Percentiles rank a stretch among this genome's conserved stretches.
These are phyloP conservation scores for Onychostruthus taczanowskii DNA, from an alignment of 2,113 vertebrate species.

Conservation along the genomic window DNA sequence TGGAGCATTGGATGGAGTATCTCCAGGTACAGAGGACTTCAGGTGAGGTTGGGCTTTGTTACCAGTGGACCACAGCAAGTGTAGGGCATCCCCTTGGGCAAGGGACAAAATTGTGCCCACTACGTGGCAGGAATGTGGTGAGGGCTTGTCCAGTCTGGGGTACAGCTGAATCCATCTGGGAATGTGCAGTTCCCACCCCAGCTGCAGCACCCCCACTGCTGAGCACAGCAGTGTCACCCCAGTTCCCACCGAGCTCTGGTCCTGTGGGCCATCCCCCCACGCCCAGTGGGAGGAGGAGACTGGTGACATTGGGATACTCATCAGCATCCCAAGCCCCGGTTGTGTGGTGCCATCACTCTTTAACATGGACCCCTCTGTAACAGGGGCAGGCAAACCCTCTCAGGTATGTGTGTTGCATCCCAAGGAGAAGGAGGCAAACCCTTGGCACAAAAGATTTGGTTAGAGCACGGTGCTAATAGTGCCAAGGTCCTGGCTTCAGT, in stretches of 20 bases:
- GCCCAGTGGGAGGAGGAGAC: background rate
- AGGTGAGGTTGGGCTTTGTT: background rate
- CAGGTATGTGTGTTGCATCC: background rate
- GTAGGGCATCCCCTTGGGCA: background rate
- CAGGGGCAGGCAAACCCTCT: background rate
- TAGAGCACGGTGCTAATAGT: background rate
- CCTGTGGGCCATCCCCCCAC: fast-evolving
- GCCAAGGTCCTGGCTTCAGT: background rate
- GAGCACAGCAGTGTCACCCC: fast-evolving
- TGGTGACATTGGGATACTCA: background rate
- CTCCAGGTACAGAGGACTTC: background rate
- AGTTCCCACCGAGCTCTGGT: background rate
- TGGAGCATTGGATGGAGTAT: background rate
- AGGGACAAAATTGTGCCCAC: background rate
- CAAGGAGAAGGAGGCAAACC: background rate
- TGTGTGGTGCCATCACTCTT: background rate
- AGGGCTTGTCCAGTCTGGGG: background rate
- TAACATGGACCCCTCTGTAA: fast-evolving
- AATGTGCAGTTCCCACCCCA: background rate
- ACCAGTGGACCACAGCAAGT: background rate
- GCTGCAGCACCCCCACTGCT: background rate
- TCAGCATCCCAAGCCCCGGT: background rate
- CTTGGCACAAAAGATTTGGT: background rate
- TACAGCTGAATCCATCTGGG: background rate
- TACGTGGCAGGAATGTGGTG: background rate